Conservation (phyloP, 2,888 invertebrate genomes). For the Pseudococcus longispinus region DNA sequence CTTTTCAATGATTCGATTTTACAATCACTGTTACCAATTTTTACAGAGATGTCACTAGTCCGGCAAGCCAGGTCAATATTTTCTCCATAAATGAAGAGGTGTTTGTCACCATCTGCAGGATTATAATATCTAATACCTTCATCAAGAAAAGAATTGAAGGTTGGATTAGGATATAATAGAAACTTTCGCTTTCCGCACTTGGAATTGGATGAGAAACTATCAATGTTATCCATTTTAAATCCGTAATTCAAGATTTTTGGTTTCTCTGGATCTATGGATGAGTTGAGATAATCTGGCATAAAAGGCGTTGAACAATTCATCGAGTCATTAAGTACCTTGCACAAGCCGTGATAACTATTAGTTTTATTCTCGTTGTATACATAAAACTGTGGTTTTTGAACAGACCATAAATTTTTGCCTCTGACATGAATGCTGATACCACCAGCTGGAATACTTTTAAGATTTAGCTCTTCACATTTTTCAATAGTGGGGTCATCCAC, state of each 20-base stretch:
- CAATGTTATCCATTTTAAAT: constrained; percentile 94
- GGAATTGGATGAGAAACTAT: constrained; percentile 80
- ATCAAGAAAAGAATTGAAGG: constrained; percentile 72
- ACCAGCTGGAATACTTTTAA: constrained; percentile 90
- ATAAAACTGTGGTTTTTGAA: constrained; percentile 93
- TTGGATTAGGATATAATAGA: constrained; percentile 88
- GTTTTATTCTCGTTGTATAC: constrained; percentile 85
- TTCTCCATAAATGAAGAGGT: constrained; percentile 92
- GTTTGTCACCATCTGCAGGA: constrained; percentile 91
- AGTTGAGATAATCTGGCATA: constrained; percentile 73
- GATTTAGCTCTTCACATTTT: constrained; percentile 76
- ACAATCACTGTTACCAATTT: constrained; percentile 87
- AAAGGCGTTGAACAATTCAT: constrained; percentile 88
- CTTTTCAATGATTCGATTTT: constrained; percentile 90
- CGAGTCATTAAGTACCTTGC: constrained; percentile 74
- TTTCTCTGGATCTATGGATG: constrained; percentile 77
- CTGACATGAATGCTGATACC: constrained; percentile 89
- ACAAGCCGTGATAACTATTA: constrained; percentile 71
- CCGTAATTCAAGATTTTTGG: constrained; percentile 88
- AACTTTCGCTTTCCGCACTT: too few relatives aligned
- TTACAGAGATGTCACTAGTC: constrained; percentile 85
- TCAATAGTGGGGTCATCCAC: constrained; percentile 88
- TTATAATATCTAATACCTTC: constrained; percentile 73
- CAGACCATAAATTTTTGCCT: constrained; percentile 86
- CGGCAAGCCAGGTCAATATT: constrained; percentile 91